phyloP scores from a whole-genome alignment of 2,797 vertebrate genomes.

The Simalia tracyae region DNA sequence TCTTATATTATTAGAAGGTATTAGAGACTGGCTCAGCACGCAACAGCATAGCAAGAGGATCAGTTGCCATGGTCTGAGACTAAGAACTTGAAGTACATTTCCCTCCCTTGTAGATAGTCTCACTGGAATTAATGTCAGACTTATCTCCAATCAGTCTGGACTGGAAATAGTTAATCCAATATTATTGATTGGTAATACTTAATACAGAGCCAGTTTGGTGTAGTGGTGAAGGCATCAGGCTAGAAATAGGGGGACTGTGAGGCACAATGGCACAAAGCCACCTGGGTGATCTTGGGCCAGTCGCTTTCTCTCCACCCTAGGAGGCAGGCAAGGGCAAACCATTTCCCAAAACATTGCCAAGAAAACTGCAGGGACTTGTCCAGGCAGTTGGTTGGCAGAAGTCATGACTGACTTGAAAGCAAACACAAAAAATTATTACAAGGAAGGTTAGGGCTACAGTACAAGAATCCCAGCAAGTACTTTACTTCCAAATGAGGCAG shows the following conservation, averaged over 20 bases:
- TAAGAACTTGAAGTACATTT: neutral
- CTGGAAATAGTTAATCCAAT: neutral
- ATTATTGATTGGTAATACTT: neutral
- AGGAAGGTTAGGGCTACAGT: too few species aligned
- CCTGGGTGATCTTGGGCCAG: neutral
- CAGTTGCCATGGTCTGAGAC: neutral
- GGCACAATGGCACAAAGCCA: neutral
- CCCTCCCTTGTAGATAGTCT: neutral
- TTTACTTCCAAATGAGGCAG: too few species aligned
- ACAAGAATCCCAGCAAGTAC: too few species aligned
- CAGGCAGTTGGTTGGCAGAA: neutral
- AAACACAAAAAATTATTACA: too few species aligned
- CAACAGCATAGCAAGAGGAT: neutral
- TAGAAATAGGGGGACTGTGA: neutral
- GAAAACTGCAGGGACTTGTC: neutral
- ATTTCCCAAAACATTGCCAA: neutral
- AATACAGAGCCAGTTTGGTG: neutral
- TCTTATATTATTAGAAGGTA: neutral
- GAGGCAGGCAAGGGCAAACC: neutral
- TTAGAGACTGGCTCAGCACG: neutral
- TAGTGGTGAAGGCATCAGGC: neutral
- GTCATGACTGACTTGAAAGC: neutral
- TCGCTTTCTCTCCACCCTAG: neutral
- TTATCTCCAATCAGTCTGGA: neutral
- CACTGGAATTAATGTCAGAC: neutral